Percentiles rank a stretch among this genome's conserved stretches.
Conservation (phyloP, 2,888 invertebrate genomes). For the Brachyptera putata region DNA sequence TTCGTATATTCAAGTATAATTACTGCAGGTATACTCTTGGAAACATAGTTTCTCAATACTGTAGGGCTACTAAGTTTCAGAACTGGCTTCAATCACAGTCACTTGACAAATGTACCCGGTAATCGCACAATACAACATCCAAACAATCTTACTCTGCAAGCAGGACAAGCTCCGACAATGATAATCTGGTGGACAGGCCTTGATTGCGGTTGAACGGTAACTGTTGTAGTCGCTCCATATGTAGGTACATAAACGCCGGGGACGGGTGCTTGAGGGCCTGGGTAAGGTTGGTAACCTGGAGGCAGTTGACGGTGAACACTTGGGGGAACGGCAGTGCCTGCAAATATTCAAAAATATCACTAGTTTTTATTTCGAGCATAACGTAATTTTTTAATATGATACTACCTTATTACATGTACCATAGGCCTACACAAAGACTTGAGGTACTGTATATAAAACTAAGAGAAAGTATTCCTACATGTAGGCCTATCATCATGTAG, state of each 20-base stretch:
- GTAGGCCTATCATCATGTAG: no score
- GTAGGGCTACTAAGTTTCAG: not conserved
- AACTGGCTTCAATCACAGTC: not conserved
- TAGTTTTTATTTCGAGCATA: no score
- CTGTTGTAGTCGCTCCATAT: conserved; percentile 52
- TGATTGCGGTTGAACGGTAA: conserved; percentile 52
- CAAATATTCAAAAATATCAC: conserved; percentile 1
- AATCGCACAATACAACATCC: no score
- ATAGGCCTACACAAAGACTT: no score
- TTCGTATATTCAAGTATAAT: no score
- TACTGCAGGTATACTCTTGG: no score
- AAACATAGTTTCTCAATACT: not conserved
- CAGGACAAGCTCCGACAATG: conserved; percentile 82
- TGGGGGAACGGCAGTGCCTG: not conserved
- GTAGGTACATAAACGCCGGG: conserved; percentile 44
- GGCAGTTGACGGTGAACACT: conserved; percentile 43
- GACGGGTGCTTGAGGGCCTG: conserved; percentile 35
- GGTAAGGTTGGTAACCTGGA: conserved; percentile 54
- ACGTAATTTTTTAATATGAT: no score
- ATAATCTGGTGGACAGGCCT: conserved; percentile 56
- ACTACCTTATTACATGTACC: no score
- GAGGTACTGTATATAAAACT: no score
- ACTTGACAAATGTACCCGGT: no score
- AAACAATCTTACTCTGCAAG: conserved; percentile 61
- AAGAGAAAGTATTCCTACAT: no score